Evolutionary conservation across 2,797 vertebrate species (phyloP), one percentile per base, ranked within the genome.

Genomic region (Loriculus beryllinus): DNA sequence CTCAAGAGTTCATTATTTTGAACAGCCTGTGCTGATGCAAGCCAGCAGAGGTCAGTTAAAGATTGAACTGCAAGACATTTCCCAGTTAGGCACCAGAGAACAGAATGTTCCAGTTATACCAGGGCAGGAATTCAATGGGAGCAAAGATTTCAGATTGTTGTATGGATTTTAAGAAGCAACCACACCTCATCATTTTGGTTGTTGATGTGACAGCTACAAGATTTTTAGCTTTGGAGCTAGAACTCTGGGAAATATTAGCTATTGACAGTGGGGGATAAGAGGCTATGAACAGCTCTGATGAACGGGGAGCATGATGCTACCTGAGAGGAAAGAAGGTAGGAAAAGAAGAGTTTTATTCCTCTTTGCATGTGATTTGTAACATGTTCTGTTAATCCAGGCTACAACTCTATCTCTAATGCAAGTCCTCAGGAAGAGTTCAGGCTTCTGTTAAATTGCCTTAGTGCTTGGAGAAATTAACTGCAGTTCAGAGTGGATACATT

Each of bases 1-100:
- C 87, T 93, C 51, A 82, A 64, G 82, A 82, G 82, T 82, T 94
- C 86, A 94, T 95, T 94, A 93, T 80, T 95, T 92, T 72, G 59
- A 93, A 88, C 52, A 95, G 64, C 49, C 63, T 35, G 49, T 87
- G 69, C 90, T 87, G 88, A 89, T 68, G 52, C 88, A 92, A 88
- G 51, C 71, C 42, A 81, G 60, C 9, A 9, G 72, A 91, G 78
- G 83, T 87, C 90, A 94, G 57, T 89, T 84, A 92, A 92, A 91
- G 48, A 72, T 2, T 86, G 72, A 86, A 75, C 39, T 76, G 57
- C 28, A 49, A 92, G 19, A 48, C 25, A 35, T 84, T 88, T 82
- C 63, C 60, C 75, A 64, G 54, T 14, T 43, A 90, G 70, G 47
- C 52, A 59, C 5, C 43, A 47, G 18, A 23, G 47, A 83, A 49